Evolutionary conservation across 2,888 invertebrate genomes (phyloP).

Genomic region (Cephus spinipes): DNA sequence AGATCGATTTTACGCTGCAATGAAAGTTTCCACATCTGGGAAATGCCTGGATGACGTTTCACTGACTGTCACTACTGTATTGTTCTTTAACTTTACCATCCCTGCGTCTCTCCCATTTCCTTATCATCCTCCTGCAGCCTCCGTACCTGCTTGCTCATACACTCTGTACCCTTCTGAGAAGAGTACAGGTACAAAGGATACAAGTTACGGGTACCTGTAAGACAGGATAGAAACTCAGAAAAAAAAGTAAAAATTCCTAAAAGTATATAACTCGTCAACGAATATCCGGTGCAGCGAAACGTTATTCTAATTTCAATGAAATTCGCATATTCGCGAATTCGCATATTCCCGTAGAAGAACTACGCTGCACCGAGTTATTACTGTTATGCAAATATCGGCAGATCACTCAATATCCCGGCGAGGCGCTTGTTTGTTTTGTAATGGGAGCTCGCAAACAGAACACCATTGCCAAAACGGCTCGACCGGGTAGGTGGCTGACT

Average conservation of each 20-base stretch:
- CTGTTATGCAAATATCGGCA: slow-evolving; percentile 47
- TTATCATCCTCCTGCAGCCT: neutral
- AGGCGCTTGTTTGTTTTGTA: slow-evolving; percentile 49
- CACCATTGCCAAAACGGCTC: slow-evolving; percentile 38
- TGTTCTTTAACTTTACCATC: slow-evolving; percentile 24
- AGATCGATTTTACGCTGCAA: slow-evolving; percentile 47
- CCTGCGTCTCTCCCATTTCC: slow-evolving; percentile 7
- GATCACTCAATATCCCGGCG: slow-evolving; percentile 39
- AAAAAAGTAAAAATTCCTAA: too few relatives aligned
- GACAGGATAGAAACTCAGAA: too few relatives aligned
- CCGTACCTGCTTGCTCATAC: neutral
- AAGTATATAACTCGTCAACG: neutral
- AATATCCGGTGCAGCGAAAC: neutral
- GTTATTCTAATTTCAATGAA: neutral
- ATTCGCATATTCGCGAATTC: neutral
- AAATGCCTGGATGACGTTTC: slow-evolving; percentile 42
- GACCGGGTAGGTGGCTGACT: neutral
- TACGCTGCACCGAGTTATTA: slow-evolving; percentile 31
- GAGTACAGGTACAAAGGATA: too few relatives aligned
- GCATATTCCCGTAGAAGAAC: neutral
- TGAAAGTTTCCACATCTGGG: slow-evolving; percentile 37
- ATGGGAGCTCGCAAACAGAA: slow-evolving; percentile 51
- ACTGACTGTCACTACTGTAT: slow-evolving; percentile 38
- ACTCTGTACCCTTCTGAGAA: neutral
- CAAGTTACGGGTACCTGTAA: too few relatives aligned